Evolutionary conservation across 2,888 invertebrate genomes (phyloP).

Genomic region (Apeira syringaria): DNA sequence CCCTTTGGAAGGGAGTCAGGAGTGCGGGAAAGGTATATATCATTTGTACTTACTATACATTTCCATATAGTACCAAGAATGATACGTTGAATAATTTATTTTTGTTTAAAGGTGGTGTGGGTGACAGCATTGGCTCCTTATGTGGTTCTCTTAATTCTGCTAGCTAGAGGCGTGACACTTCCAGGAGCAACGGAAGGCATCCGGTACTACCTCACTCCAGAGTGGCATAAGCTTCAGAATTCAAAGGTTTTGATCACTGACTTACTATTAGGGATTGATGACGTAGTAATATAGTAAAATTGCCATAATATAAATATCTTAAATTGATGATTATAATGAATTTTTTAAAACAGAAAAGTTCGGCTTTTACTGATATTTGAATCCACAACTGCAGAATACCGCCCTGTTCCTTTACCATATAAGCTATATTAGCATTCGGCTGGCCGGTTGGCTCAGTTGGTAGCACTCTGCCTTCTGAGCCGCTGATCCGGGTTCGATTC

Average conservation of each 20-base stretch:
- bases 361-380: too few relatives aligned
- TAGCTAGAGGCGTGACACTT: constrained; percentile 92
- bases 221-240: constrained; percentile 92
- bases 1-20: constrained; percentile 97
- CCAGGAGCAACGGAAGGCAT: constrained; percentile 95
- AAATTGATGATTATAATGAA: too few relatives aligned
- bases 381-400: too few relatives aligned
- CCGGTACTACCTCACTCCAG: constrained; percentile 93
- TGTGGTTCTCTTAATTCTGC: constrained; percentile 92
- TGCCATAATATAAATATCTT: too few relatives aligned
- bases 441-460: too few relatives aligned
- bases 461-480: too few relatives aligned
- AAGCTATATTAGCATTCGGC: too few relatives aligned
- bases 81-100: not conserved
- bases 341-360: too few relatives aligned
- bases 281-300: too few relatives aligned
- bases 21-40: constrained; percentile 93
- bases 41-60: not conserved
- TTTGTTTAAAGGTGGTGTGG: constrained; percentile 91
- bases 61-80: too few relatives aligned
- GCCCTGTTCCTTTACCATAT: too few relatives aligned
- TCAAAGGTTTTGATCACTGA: constrained; percentile 86
- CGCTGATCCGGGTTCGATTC: too few relatives aligned
- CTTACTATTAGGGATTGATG: not conserved
- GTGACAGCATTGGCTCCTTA: constrained; percentile 97